These are phyloP conservation scores for Hydractinia symbiolongicarpus DNA, from an alignment of 30 jellyfish, hydroid and myxozoan species.

Conservation along the genomic window DNA sequence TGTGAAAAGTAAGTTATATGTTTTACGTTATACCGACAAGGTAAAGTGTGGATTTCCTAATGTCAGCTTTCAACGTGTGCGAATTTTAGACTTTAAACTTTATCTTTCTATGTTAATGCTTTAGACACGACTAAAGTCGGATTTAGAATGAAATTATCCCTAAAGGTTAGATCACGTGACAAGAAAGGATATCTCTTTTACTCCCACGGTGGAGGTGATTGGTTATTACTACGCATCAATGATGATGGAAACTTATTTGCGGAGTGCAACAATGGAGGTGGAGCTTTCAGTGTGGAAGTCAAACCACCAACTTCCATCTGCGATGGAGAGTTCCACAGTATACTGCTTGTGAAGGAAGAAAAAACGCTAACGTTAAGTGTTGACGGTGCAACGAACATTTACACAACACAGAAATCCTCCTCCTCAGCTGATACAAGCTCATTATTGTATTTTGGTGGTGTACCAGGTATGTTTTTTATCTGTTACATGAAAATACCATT, in stretches of 20 bases:
- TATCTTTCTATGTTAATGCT: no score
- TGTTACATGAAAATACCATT: no score
- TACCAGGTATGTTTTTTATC: conserved; percentile 40
- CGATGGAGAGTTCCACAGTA: conserved; percentile 48
- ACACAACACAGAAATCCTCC: conserved; percentile 28
- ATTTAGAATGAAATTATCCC: conserved; percentile 22
- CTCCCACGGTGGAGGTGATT: conserved; percentile 46
- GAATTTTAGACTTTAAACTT: no score
- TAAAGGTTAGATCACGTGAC: conserved; percentile 55
- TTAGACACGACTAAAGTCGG: conserved; percentile 24
- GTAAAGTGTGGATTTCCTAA: no score
- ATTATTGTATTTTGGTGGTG: conserved; percentile 64
- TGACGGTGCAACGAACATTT: conserved; percentile 29
- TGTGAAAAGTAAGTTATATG: not conserved
- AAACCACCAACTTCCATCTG: conserved; percentile 49
- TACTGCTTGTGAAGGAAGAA: conserved; percentile 36
- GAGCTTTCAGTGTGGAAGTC: conserved; percentile 32
- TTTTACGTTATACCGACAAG: no score
- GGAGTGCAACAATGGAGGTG: conserved; percentile 78
- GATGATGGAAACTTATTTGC: conserved; percentile 42
- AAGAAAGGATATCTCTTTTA: conserved; percentile 59
- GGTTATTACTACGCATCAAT: conserved; percentile 36
- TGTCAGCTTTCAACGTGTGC: no score
- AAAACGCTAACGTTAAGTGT: conserved; percentile 45
- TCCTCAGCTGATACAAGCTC: conserved; percentile 61